Evolutionary conservation across 1,140 invertebrate species (phyloP), one percentile per base, ranked within the genome.

Genomic region (Trigoniulus corallinus): DNA sequence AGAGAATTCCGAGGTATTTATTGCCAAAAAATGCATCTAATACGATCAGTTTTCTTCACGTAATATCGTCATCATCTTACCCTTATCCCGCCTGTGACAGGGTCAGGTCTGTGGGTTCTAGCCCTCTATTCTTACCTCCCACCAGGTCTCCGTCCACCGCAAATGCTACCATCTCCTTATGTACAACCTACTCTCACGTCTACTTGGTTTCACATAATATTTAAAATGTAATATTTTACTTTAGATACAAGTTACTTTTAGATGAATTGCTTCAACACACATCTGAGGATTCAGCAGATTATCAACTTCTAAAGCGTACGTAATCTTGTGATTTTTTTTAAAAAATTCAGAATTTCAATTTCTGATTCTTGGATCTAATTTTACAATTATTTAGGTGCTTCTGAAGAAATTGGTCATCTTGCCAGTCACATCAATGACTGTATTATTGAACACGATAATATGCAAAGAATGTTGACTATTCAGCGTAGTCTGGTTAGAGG

Each of bases 361-460:
- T 39, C 18, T 18, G 18, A 13, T 39, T 12, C 12, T 13, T 39
- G 12, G 12, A 39, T 39, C 37, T 13, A 13, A 13, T 39, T 39
- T 39, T 39, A 13, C 18, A 13, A 13, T 13, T 18, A 12, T 18
- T 18, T 56, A 77, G 80, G 77, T 51, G 80, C 79, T 2, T 67
- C 80, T 4, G 68, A 71, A 48, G 72, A 81, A 66, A 73, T 83
- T 37, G 74, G 78, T 60, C 73, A 72, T 39, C 76, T 80, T 29
- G 79, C 80, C 0, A 62, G 65, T 1, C 80, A 84, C 57, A 82
- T 84, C 23, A 81, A 84, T 54, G 69, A 74, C 27, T 69, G 81
- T 37, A 74, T 84, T 1, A 71, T 75, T 53, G 78, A 83, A 54
- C 78, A 82, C 56, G 80, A 84, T 61, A 76, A 81, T 56, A 76